phyloP scores from a whole-genome alignment of 1,140 invertebrate species.

The Eupeodes corollae region DNA sequence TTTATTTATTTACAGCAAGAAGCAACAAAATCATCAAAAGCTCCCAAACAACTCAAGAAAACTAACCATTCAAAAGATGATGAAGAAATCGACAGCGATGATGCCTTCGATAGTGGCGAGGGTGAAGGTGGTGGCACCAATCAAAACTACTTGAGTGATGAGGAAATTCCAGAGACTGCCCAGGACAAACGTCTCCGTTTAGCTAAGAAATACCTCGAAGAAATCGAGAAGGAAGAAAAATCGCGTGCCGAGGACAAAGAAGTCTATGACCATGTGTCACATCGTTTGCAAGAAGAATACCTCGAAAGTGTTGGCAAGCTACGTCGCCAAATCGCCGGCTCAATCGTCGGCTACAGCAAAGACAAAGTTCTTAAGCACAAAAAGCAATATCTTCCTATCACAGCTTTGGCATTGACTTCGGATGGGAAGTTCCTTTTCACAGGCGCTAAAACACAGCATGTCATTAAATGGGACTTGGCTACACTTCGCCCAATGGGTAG shows the following conservation, averaged over 20 bases:
- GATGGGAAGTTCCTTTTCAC: conserved; percentile 67
- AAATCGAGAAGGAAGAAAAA: conserved; percentile 72
- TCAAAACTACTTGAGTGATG: conserved; percentile 44
- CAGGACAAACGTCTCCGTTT: conserved; percentile 81
- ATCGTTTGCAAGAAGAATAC: conserved; percentile 68
- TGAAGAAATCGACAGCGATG: conserved; percentile 42
- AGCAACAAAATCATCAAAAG: conserved; percentile 32
- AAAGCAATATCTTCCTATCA: conserved; percentile 67
- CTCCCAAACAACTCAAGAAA: conserved; percentile 20
- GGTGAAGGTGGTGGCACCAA: conserved; percentile 41
- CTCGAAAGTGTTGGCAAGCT: conserved; percentile 74
- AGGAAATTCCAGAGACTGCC: conserved; percentile 66
- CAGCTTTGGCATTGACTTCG: conserved; percentile 65
- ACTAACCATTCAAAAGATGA: conserved; percentile 29
- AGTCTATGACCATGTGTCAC: conserved; percentile 54
- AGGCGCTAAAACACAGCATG: conserved; percentile 75
- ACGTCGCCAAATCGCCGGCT: conserved; percentile 58
- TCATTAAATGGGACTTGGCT: conserved; percentile 70
- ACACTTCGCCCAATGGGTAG: conserved; percentile 26
- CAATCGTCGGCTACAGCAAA: conserved; percentile 42
- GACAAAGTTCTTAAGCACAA: conserved; percentile 51
- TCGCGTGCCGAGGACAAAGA: conserved; percentile 55
- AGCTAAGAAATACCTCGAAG: conserved; percentile 77
- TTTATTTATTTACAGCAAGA: conserved; percentile 32
- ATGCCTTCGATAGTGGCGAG: conserved; percentile 34